These are phyloP conservation scores for Ephestia elutella DNA, from an alignment of 1,140 invertebrate species.

Conservation along the genomic window DNA sequence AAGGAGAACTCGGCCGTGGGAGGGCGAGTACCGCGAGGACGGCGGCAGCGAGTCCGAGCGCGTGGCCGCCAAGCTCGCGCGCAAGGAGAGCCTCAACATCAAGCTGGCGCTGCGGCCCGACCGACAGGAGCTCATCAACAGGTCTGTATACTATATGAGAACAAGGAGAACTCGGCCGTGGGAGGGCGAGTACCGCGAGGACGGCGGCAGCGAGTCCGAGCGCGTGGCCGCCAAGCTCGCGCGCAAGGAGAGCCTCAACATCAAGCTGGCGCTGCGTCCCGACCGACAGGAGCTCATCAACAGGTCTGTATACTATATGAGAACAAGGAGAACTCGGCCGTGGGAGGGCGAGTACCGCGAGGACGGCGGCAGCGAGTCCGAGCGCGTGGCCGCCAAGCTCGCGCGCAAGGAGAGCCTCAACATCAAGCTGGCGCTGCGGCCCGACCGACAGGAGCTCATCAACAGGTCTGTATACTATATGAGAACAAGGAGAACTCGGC, in stretches of 20 bases:
- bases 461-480: slow-evolving; percentile 75
- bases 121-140: slow-evolving; percentile 94
- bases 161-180: slow-evolving; percentile 73
- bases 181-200: slow-evolving; percentile 84
- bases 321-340: slow-evolving; percentile 63
- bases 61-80: slow-evolving; percentile 91
- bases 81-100: slow-evolving; percentile 96
- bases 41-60: slow-evolving; percentile 73
- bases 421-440: slow-evolving; percentile 92
- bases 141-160: slow-evolving; percentile 32
- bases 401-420: slow-evolving; percentile 97
- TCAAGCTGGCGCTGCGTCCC: slow-evolving; percentile 93
- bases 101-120: slow-evolving; percentile 94
- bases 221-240: slow-evolving; percentile 92
- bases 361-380: slow-evolving; percentile 73
- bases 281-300: slow-evolving; percentile 96
- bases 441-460: slow-evolving; percentile 94
- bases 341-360: slow-evolving; percentile 85
- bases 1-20: slow-evolving; percentile 76
- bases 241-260: slow-evolving; percentile 95
- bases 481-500: not conserved
- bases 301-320: slow-evolving; percentile 43
- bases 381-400: slow-evolving; percentile 89
- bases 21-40: slow-evolving; percentile 84
- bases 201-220: slow-evolving; percentile 71